Evolutionary conservation across 1,140 invertebrate species (phyloP).

Genomic region (Psix sp.): DNA sequence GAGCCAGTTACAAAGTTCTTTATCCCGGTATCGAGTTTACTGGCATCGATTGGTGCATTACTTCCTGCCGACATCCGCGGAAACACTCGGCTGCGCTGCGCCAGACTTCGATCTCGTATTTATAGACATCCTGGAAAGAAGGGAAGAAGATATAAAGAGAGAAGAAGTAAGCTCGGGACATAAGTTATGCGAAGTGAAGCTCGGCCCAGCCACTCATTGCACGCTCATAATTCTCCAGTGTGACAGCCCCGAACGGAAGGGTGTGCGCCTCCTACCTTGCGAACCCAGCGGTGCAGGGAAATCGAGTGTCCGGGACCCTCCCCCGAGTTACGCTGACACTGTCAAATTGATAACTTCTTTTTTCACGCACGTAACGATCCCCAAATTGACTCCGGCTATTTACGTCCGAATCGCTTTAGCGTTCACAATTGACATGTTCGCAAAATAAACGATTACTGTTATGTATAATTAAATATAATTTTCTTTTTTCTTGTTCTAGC

Average conservation of each 20-base stretch:
- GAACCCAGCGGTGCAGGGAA: slow-evolving; percentile 54
- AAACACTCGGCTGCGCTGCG: slow-evolving; percentile 14
- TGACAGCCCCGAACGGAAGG: slow-evolving; percentile 67
- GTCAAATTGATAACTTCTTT: slow-evolving; percentile 67
- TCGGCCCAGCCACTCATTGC: slow-evolving; percentile 67
- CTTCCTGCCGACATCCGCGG: slow-evolving; percentile 32
- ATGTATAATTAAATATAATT: not conserved
- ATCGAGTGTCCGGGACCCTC: slow-evolving; percentile 62
- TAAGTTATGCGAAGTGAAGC: slow-evolving; percentile 69
- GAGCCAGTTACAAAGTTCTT: slow-evolving; percentile 53
- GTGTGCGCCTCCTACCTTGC: slow-evolving; percentile 54
- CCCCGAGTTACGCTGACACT: slow-evolving; percentile 55
- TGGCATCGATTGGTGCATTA: slow-evolving; percentile 53
- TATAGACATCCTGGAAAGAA: slow-evolving; percentile 70
- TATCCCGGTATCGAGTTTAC: slow-evolving; percentile 53
- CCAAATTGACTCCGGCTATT: slow-evolving; percentile 41
- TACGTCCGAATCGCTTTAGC: slow-evolving; percentile 21
- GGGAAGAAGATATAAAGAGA: slow-evolving; percentile 45
- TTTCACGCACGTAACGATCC: slow-evolving; percentile 48
- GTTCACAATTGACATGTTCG: too few species aligned
- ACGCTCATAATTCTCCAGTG: slow-evolving; percentile 65
- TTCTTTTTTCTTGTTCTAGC: slow-evolving; percentile 79
- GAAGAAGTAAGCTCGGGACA: slow-evolving; percentile 55
- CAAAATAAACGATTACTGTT: too few species aligned
- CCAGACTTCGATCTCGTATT: slow-evolving; percentile 66